Conservation (phyloP, 1,140 invertebrate genomes). For the Melanaphis sacchari region DNA sequence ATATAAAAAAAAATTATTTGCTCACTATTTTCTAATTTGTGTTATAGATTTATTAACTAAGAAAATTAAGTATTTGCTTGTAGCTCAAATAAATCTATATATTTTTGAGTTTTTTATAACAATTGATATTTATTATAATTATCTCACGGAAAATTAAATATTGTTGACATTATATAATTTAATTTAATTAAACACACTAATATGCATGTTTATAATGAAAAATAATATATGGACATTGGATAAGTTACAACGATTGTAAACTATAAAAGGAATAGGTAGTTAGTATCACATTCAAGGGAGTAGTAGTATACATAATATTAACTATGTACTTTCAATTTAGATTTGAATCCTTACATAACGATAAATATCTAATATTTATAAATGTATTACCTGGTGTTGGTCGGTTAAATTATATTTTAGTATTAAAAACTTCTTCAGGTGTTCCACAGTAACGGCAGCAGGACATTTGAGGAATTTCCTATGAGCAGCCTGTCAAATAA, state of each 20-base stretch:
- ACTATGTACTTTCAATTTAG: neutral
- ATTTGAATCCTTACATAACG: constrained; percentile 32
- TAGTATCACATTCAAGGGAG: too few relatives aligned
- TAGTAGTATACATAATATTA: neutral
- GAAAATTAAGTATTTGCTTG: too few relatives aligned
- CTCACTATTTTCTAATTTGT: too few relatives aligned
- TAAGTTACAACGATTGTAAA: neutral
- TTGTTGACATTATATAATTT: neutral
- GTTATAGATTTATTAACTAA: too few relatives aligned
- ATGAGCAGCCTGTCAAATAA: constrained; percentile 61
- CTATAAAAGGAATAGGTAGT: too few relatives aligned
- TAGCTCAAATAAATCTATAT: too few relatives aligned
- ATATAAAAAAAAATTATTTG: neutral
- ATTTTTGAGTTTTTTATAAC: neutral
- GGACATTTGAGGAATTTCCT: constrained; percentile 83
- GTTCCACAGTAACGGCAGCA: constrained; percentile 83
- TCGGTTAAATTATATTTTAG: constrained; percentile 79
- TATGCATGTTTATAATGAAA: neutral
- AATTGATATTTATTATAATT: neutral
- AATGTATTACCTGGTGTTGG: constrained; percentile 61
- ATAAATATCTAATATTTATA: neutral
- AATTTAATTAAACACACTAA: neutral
- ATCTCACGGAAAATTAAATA: neutral
- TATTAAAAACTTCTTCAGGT: constrained; percentile 87
- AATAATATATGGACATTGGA: neutral